Evolutionary conservation across 2,797 vertebrate species (phyloP), one percentile per base, ranked within the genome.

Genomic region (Lacerta viridis): DNA sequence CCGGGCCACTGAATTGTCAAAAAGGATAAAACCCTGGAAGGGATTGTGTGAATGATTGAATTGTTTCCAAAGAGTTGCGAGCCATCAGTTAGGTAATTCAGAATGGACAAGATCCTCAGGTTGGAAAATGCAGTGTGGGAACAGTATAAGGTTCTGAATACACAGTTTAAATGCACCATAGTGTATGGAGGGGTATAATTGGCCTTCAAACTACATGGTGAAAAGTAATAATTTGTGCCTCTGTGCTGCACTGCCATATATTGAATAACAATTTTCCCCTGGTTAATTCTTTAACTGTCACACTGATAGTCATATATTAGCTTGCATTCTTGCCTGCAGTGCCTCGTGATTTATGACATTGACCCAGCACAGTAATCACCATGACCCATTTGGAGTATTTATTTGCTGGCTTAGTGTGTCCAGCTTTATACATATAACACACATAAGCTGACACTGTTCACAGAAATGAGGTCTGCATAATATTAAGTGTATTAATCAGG

Each of bases 251-350:
- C 27, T 27, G 61, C 50, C 20, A 75, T 27, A 17, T 33, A 33
- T 27, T 66, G n/a, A 68, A 33, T 66, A 50, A 25, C 83, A 75
- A 25, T 75, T 6, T 41, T 27, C 25, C n/a, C 33, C 55, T 43
- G 74, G 39, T 64, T 75, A 82, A 66, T 83, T 83, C 41, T 81
- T 79, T 85, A 69, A 80, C 15, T 50, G 61, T 29, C 29, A 50
- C 59, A 46, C 59, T 75, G 33, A 36, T 64, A 71, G n/a, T 80
- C 77, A 78, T n/a, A 72, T 84, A 43, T 74, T 84, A 61, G 11
- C 27, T 74, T 7, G 23, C 33, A 72, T 71, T 23, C 43, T 61
- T 43, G 10, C 39, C 15, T 84, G 27, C 72, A 72, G 11, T 64
- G 13, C 17, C 29, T 80, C 13, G 36, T 61, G 75, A 84, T 20